phyloP scores from a whole-genome alignment of 2,888 invertebrate species.

The Gnatocerus cornutus region DNA sequence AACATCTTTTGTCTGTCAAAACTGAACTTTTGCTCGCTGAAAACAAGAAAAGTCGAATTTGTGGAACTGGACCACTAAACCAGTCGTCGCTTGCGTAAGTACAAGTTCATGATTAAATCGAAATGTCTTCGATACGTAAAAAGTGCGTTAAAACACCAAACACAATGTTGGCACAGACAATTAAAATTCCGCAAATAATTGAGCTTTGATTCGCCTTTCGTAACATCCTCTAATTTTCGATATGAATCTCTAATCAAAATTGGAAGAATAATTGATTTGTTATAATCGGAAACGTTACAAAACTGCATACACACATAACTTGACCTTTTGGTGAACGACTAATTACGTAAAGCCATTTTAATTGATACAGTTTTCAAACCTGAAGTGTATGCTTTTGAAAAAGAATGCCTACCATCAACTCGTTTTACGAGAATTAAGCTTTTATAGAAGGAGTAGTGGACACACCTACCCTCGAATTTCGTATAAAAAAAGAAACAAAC shows the following conservation, averaged over 20 bases:
- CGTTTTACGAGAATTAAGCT: constrained; percentile 28
- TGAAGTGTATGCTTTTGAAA: constrained; percentile 29
- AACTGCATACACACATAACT: constrained; percentile 29
- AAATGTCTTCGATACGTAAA: neutral
- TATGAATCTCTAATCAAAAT: neutral
- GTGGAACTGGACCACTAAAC: neutral
- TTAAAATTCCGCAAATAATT: constrained; percentile 13
- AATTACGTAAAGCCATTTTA: constrained; percentile 33
- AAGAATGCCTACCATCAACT: constrained; percentile 19
- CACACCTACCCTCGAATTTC: constrained; percentile 31
- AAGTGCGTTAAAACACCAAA: neutral
- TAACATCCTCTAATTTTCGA: neutral
- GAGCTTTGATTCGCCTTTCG: neutral
- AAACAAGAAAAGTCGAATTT: neutral
- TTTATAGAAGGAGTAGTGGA: constrained; percentile 27
- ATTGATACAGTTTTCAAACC: constrained; percentile 39
- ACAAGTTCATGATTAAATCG: constrained; percentile 7
- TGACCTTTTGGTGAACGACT: constrained; percentile 19
- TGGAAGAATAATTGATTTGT: constrained; percentile 21
- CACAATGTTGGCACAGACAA: neutral
- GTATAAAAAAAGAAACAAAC: constrained; percentile 28
- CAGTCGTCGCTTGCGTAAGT: neutral
- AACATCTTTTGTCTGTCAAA: too few relatives aligned
- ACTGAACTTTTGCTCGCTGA: too few relatives aligned
- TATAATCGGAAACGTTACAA: constrained; percentile 26